Evolutionary conservation across 2,797 vertebrate species (phyloP), one percentile per base, ranked within the genome.

Genomic region (Gymnothorax reevesii): DNA sequence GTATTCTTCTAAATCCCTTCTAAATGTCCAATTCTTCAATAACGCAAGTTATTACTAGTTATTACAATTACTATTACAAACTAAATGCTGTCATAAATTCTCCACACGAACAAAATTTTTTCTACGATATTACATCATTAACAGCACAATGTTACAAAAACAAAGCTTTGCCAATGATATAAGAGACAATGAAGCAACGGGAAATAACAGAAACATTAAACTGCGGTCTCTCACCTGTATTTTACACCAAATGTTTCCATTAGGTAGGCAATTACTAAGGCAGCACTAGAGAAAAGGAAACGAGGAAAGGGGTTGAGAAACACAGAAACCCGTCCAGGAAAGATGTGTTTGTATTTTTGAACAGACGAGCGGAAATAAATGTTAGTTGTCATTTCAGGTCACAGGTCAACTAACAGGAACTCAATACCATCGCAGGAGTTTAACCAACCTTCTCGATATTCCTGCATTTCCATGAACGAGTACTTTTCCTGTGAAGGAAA

Each of bases 241-340:
- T 99, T 99, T 93, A 99, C 96, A 89, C 99, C 98, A 95, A 99
- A 99, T 42, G 98, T 99, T 96, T 99, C 99, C 98, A 99, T 99
- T 92, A 99, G 97, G 93, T 99, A 99, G 75, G 98, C 98, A 94
- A 99, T 99, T 93, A 99, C 98, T 96, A 98, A 97, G 93, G 97
- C 97, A 94, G 97, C 96, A 91, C 96, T 97, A 91, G 87, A 92
- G 92, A 17, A 84, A 82, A 86, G 4, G n/a, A 20, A 82, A 52
- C 2, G 33, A 42, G n/a, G 2, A 95, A 88, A 95, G 96, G 91
- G 54, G 89, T 89, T 57, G 54, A 89, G 10, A n/a, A 84, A 85
- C 8, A 25, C 12, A 79, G 20, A 64, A 9, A 10, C 27, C 10
- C 33, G 33, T 64, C 73, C 54, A n/a, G 62, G 42, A 8, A 86